phyloP scores from a whole-genome alignment of 2,888 invertebrate species.

The Invenusta paracnida region DNA sequence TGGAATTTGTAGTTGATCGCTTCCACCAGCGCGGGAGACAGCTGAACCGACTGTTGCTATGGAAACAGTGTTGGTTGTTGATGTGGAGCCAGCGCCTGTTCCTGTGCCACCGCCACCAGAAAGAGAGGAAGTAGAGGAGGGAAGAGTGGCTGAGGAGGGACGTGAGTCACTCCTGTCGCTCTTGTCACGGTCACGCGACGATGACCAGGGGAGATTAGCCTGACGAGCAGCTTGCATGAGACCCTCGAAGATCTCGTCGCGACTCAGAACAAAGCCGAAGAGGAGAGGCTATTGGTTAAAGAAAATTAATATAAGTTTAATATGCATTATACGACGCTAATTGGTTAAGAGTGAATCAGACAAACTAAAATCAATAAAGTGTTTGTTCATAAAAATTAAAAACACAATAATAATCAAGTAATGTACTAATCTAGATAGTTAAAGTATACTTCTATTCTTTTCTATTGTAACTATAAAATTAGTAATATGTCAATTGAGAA shows the following conservation, averaged over 20 bases:
- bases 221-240: conserved; percentile 45
- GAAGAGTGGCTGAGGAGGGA: background rate
- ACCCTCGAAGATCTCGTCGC: conserved; percentile 56
- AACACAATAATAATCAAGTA: too few species aligned
- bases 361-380: too few species aligned
- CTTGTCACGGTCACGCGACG: background rate
- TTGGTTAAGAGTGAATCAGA: too few species aligned
- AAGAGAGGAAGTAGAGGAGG: too few species aligned
- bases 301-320: too few species aligned
- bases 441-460: too few species aligned
- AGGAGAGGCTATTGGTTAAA: conserved; percentile 58
- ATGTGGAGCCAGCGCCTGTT: background rate
- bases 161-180: background rate
- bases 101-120: background rate
- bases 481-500: background rate
- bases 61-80: background rate
- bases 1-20: too few species aligned
- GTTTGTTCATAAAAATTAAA: too few species aligned
- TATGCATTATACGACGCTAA: too few species aligned
- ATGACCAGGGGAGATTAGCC: conserved; percentile 37
- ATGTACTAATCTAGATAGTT: too few species aligned
- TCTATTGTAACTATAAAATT: too few species aligned
- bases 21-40: background rate
- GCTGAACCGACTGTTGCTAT: background rate
- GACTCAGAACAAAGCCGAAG: conserved; percentile 57